Evolutionary conservation across 2,113 vertebrate genomes (phyloP), one percentile per base, ranked within the genome.

Genomic region (Tachysurus fulvidraco): DNA sequence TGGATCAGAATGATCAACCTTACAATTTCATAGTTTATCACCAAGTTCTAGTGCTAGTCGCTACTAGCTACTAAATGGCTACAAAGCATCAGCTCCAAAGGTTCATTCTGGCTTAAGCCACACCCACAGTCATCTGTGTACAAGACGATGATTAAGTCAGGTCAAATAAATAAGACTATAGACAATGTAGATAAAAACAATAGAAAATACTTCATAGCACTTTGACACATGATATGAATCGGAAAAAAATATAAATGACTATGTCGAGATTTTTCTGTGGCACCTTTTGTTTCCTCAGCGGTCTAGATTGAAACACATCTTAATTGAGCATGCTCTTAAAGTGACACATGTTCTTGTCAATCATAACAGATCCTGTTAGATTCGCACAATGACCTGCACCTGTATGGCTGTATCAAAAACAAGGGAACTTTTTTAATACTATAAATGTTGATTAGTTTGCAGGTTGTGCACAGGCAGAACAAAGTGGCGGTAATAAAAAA

Each of bases 401-500:
- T 57, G 54, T 59, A 85, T 30, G 30, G 12, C 3, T 41, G 30
- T 57, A 85, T 83, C 81, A 23, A 17, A 36, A 2, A 8, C 76
- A 88, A 90, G 90, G 77, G 88, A 86, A 88, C 81, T 88, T 84
- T 88, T 91, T 90, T 91, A 92, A 93, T 88, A 81, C 91, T 88
- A 90, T 91, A 89, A 92, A 91, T 89, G 91, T 90, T 86, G 91
- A 92, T 93, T 94, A 90, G 92, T 92, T 88, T 60, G 87, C 83
- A 88, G 91, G 79, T 90, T 88, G 88, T 88, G 90, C 88, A 87
- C 91, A 91, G 89, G 88, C 91, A 71, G 91, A 92, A 92, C 91
- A 94, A 92, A 94, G 91, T 92, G 89, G 91, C 85, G 86, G 91
- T 91, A 93, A 94, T 94, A 94, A 93, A 93, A 94, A 93, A 91